phyloP scores from a whole-genome alignment of 2,888 invertebrate genomes.

The Ormia ochracea region DNA sequence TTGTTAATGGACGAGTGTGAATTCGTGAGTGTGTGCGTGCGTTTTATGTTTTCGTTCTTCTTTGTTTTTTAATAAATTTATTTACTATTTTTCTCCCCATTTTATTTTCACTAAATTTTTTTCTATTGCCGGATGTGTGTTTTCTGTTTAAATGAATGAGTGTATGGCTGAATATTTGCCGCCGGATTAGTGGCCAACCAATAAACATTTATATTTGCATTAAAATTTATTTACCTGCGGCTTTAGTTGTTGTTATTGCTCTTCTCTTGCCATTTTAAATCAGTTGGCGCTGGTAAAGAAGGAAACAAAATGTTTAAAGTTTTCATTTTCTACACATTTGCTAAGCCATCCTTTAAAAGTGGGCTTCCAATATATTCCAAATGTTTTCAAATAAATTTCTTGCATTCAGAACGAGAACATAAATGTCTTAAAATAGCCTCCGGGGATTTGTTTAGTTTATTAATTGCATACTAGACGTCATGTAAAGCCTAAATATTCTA shows the following conservation, averaged over 20 bases:
- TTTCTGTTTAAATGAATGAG: neutral
- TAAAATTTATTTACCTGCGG: conserved; percentile 17
- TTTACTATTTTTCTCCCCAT: conserved; percentile 19
- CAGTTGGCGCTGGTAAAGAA: too few species aligned
- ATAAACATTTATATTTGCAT: conserved; percentile 48
- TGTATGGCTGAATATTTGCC: neutral
- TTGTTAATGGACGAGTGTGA: neutral
- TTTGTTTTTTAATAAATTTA: conserved; percentile 8
- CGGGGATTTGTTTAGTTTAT: too few species aligned
- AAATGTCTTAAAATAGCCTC: too few species aligned
- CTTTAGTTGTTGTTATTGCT: conserved; percentile 4
- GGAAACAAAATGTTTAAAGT: too few species aligned
- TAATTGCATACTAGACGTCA: too few species aligned
- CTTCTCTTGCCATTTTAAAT: neutral
- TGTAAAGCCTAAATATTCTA: too few species aligned
- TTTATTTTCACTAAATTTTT: too few species aligned
- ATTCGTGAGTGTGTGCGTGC: neutral
- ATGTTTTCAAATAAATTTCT: too few species aligned
- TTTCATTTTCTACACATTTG: too few species aligned
- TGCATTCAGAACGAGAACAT: too few species aligned
- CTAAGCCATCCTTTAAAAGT: too few species aligned
- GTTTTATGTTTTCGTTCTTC: neutral
- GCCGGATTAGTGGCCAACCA: conserved; percentile 39
- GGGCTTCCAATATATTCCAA: too few species aligned
- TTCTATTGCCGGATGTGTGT: neutral